phyloP scores from a whole-genome alignment of 1,140 invertebrate genomes.

The Tetranychus urticae region DNA sequence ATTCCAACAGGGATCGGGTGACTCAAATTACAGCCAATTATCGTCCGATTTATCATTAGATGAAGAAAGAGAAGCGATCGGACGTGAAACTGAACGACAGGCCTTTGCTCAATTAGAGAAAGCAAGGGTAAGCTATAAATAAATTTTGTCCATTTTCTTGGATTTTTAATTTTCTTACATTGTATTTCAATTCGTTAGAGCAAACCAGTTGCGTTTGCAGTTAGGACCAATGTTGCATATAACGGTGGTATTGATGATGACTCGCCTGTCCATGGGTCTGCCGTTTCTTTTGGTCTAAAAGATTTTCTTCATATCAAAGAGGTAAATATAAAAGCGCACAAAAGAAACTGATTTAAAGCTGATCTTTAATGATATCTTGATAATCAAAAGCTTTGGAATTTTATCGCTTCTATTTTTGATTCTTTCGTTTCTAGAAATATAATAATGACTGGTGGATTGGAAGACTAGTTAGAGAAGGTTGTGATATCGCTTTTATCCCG shows the following conservation, averaged over 20 bases:
- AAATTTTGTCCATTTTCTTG: too few species aligned
- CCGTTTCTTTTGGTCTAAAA: constrained; percentile 84
- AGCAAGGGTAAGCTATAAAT: constrained; percentile 42
- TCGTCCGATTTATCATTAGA: constrained; percentile 96
- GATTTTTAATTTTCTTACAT: constrained; percentile 8
- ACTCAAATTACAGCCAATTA: constrained; percentile 87
- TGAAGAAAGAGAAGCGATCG: constrained; percentile 88
- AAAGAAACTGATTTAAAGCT: too few species aligned
- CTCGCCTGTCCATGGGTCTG: constrained; percentile 88
- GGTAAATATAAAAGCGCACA: constrained; percentile 12
- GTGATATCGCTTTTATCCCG: constrained; percentile 96
- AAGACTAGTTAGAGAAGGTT: constrained; percentile 78
- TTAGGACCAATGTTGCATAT: constrained; percentile 94
- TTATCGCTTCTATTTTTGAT: too few species aligned
- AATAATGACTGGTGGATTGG: constrained; percentile 99
- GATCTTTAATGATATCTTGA: too few species aligned
- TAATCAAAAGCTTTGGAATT: too few species aligned
- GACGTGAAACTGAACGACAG: constrained; percentile 89
- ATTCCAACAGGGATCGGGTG: constrained; percentile 78
- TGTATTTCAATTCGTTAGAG: constrained; percentile 33
- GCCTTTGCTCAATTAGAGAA: constrained; percentile 91
- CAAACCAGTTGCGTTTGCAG: constrained; percentile 96
- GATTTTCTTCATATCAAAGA: constrained; percentile 99
- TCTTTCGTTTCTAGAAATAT: constrained; percentile 50
- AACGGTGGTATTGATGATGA: constrained; percentile 88